Evolutionary conservation across 2,113 vertebrate genomes (phyloP).

Genomic region (Mystacornis crossleyi): DNA sequence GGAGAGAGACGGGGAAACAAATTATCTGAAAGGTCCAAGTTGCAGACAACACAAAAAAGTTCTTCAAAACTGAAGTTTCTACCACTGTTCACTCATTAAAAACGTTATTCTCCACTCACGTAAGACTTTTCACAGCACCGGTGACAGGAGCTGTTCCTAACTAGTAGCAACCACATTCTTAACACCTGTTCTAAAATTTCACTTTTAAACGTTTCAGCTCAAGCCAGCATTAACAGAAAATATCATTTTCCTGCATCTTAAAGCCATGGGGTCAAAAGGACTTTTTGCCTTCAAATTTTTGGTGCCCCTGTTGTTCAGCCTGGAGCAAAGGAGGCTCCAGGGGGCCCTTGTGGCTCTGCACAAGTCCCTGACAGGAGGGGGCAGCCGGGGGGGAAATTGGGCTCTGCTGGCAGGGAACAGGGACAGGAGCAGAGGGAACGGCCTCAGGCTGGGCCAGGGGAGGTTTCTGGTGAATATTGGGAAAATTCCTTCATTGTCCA

Average conservation of each 20-base stretch:
- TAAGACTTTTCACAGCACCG: background rate
- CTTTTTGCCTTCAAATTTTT: background rate
- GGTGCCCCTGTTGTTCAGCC: background rate
- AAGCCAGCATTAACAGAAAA: background rate
- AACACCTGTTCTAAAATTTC: background rate
- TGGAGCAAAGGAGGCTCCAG: background rate
- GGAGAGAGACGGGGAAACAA: background rate
- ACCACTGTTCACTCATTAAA: background rate
- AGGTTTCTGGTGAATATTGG: fast-evolving
- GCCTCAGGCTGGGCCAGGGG: background rate
- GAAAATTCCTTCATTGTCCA: background rate
- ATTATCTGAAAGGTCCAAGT: background rate
- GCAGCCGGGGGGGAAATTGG: background rate
- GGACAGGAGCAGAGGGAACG: background rate
- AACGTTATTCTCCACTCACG: background rate
- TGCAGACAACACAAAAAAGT: background rate
- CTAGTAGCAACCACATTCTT: background rate
- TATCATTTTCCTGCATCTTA: fast-evolving
- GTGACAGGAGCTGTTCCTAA: background rate
- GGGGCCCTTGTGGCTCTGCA: background rate
- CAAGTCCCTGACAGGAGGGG: background rate
- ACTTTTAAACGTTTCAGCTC: background rate
- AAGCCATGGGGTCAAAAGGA: background rate
- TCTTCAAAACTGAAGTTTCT: background rate
- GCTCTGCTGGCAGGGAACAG: background rate